Base-by-base conservation (phyloP, 2,797 vertebrate genomes). In the Pachyuromys duprasi region DNA sequence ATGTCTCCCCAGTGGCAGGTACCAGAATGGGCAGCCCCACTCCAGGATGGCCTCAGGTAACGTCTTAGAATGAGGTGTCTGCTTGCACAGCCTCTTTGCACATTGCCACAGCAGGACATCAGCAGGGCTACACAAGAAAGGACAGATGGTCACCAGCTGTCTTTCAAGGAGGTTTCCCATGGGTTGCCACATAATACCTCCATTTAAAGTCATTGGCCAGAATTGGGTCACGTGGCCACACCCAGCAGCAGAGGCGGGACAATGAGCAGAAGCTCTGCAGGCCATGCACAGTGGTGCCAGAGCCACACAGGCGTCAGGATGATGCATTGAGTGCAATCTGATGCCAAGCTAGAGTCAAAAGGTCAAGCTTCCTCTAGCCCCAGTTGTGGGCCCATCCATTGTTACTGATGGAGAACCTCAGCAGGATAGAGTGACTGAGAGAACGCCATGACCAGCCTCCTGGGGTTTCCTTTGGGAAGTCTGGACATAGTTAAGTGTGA, bases 121-220 rank as follows among this genome's bases (percentile, higher is more conserved):
- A 79, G 57, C 28, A 75, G 81, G 62, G 57, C 86, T 84, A 1
- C 15, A 42, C 36, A 67, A 33, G 72, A 89, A 76, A 53, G 90
- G 49, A 78, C 86, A 76, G 80, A 39, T 55, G 75, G 91, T 65
- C 88, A 65, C 86, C 87, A 83, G 94, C 91, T 80, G 26, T 90
- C 89, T 89, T 95, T 90, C 31, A 69, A 93, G 80, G 63, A 90
- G 57, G 39, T 86, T 91, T 74, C 79, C 62, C 78, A 69, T n/a
- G 82, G 45, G 18, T 63, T 86, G 33, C 53, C 57, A 12, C 28
- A 13, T 9, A 84, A 20, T 26, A 53, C 5, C 33, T 2, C 60
- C 9, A 3, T 55, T 67, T n/a, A 18, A 8, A 70, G 74, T 78
- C 94, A n/a, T 26, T 76, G 84, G 33, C 79, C 81, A 84, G 67